A percentile compares a stretch with the other conserved stretches of the same genome.
phyloP scores from a whole-genome alignment of 92 coral and sea anemone genomes.

The Montipora capitata region DNA sequence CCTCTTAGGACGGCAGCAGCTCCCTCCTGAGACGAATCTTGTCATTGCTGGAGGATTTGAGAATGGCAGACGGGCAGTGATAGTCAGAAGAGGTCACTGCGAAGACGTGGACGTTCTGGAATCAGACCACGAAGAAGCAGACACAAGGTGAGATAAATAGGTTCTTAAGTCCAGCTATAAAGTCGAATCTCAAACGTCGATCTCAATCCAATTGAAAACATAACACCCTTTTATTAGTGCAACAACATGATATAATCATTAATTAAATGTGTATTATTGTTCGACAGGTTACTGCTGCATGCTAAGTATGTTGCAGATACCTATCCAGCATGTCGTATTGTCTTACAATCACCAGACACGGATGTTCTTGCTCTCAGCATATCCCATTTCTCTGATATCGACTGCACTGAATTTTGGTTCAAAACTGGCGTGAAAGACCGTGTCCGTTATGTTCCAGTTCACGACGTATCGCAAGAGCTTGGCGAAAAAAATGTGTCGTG shows the following conservation, averaged over 20 bases:
- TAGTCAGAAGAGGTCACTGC: not conserved
- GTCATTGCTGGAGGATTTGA: not conserved
- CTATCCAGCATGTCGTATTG: constrained; percentile 12
- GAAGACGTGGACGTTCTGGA: not conserved
- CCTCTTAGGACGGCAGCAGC: constrained; percentile 17
- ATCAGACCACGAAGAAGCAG: constrained; percentile 73
- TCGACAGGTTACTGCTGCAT: not conserved
- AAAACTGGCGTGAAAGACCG: constrained; percentile 30
- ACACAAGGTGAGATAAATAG: constrained; percentile 5
- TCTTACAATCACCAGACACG: no score
- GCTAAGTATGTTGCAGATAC: constrained; percentile 37
- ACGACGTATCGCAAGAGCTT: constrained; percentile 31
- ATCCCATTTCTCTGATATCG: constrained; percentile 45
- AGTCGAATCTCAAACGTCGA: not conserved
- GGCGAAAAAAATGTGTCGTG: constrained; percentile 66
- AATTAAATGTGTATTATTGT: no score
- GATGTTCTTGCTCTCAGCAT: constrained; percentile 24
- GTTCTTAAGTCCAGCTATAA: constrained; percentile 1
- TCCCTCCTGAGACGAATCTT: not conserved
- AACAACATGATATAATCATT: no score
- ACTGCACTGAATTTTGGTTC: constrained; percentile 60
- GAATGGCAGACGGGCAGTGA: not conserved
- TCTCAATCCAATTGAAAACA: no score
- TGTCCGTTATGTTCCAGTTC: constrained; percentile 42
- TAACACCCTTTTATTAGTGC: constrained; percentile 9